Evolutionary conservation across 2,888 invertebrate species (phyloP), one percentile per base, ranked within the genome.

Genomic region (Caenorhabditis sp.): DNA sequence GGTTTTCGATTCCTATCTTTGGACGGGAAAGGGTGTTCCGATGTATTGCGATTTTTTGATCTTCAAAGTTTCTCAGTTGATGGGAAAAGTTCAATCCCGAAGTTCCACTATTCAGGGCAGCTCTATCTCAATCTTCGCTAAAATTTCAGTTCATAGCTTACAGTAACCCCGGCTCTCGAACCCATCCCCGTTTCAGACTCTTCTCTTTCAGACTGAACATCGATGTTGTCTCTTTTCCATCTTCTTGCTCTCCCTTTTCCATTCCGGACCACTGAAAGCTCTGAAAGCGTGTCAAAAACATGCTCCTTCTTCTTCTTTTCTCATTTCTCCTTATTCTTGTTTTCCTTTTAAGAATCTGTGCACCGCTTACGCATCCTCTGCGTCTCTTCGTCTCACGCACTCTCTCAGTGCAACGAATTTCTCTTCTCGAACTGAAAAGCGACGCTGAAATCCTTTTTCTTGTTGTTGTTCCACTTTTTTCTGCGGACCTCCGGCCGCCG

Each of bases 281-380:
- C 64, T 74, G 74, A 64, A 66, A 76, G 68, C 76, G 68, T 68
- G 76, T 76, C 68, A 61, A 76, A 75, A 76, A 76, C 76, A 76
- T 76, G 74, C 56, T 56, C 28, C 64, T 22, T 24, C 74, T 38
- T 38, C 35, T 63, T 63, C 41, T 35, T 54, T 49, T 26, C 51
- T 51, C 22, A 56, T 24, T 41, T 28, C n/a, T 56, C 61, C 31
- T 22, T 31, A 16, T 51, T 28, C 64, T 54, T 64, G 54, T 66
- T 47, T 56, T 56, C n/a, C 35, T 44, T 49, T 19, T 35, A 24
- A 19, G 68, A 66, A 66, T 75, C 74, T 66, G 74, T 75, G 74
- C 66, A 63, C 61, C 63, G 73, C n/a, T n/a, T n/a, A n/a, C 73
- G 56, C 59, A 59, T 64, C 64, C 47, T 58, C 74, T 66, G 31